Conservation (phyloP, 92 coral and sea anemone genomes). For the Pocillopora grandis region DNA sequence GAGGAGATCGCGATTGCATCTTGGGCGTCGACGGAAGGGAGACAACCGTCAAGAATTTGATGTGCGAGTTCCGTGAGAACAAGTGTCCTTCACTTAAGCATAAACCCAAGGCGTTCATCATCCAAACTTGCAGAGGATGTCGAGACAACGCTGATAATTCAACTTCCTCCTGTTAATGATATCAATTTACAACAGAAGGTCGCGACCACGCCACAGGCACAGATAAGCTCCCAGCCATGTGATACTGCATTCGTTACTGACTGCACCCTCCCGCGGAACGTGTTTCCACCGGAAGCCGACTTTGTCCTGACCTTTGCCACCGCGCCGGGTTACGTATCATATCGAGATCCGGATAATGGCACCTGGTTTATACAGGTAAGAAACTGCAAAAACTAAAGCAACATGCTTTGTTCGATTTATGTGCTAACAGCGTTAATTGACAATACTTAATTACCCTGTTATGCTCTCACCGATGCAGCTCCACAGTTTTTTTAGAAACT, state of each 20-base stretch:
- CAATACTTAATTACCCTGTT: too few species aligned
- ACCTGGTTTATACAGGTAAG: conserved; percentile 44
- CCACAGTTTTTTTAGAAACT: too few species aligned
- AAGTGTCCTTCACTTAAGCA: conserved; percentile 56
- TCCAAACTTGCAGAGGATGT: conserved; percentile 67
- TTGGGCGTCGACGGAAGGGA: conserved; percentile 52
- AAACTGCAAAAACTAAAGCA: neutral
- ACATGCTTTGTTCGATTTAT: too few species aligned
- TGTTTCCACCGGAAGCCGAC: conserved; percentile 45
- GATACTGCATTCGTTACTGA: conserved; percentile 8
- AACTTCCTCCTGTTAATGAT: neutral
- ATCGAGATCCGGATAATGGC: conserved; percentile 13
- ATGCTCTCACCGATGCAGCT: too few species aligned
- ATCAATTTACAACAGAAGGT: neutral
- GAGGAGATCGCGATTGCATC: conserved; percentile 55
- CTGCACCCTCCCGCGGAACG: conserved; percentile 41
- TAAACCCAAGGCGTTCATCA: conserved; percentile 68
- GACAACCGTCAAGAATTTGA: conserved; percentile 23
- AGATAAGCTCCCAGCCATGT: neutral
- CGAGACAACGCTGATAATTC: neutral
- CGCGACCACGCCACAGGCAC: neutral
- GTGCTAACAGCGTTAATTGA: too few species aligned
- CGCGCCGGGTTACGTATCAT: conserved; percentile 50
- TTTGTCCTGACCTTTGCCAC: conserved; percentile 54
- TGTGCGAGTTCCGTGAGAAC: conserved; percentile 30